Percentiles rank a stretch among this genome's conserved stretches.
Evolutionary conservation across 2,888 invertebrate species (phyloP).

Genomic region (Plebejus melissa): DNA sequence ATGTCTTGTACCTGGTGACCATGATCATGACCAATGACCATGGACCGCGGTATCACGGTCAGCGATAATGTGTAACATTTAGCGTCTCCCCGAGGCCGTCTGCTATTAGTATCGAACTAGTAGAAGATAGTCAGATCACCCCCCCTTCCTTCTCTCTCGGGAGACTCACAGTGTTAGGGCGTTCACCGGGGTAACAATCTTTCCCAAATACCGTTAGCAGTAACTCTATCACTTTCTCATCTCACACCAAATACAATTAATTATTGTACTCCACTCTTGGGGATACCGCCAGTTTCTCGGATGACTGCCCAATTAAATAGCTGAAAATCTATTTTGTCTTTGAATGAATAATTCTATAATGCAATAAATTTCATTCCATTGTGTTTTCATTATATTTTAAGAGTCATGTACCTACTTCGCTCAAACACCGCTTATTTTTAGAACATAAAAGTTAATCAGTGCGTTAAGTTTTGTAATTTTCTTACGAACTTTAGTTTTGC

Average conservation of each 20-base stretch:
- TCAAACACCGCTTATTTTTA: neutral
- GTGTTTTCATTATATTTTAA: neutral
- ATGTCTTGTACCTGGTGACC: neutral
- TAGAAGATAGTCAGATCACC: neutral
- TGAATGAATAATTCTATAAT: neutral
- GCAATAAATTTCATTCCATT: too few relatives aligned
- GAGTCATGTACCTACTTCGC: neutral
- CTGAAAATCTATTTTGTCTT: neutral
- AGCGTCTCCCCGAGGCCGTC: neutral
- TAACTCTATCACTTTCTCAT: conserved; percentile 3
- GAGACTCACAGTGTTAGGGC: neutral
- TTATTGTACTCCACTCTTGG: neutral
- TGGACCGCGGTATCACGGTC: neutral
- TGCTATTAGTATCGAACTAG: neutral
- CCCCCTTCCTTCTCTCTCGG: neutral
- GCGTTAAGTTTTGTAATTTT: too few relatives aligned
- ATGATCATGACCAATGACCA: neutral
- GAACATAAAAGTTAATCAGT: neutral
- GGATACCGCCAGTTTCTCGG: neutral
- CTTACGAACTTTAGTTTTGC: neutral
- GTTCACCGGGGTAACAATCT: neutral
- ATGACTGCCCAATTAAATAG: neutral
- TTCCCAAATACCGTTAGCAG: neutral
- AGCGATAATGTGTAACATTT: neutral
- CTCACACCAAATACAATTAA: neutral